Conservation (phyloP, 1,140 invertebrate genomes). For the Pteromalus puparum region DNA sequence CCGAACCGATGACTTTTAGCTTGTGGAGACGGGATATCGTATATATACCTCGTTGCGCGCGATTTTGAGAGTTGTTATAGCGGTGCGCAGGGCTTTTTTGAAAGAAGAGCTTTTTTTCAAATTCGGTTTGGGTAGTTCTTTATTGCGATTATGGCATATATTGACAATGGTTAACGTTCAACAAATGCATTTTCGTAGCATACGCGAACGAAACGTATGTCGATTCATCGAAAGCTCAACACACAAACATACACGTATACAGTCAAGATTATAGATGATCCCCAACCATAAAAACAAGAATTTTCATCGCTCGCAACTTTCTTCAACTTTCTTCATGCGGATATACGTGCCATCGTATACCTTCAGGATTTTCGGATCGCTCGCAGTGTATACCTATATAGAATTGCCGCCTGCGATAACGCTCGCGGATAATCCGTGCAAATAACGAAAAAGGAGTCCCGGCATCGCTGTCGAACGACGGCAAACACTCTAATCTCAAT, state of each 20-base stretch:
- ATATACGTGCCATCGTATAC: neutral
- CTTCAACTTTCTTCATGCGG: neutral
- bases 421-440: slow-evolving; percentile 54
- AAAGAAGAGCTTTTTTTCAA: too few species aligned
- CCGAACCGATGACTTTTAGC: neutral
- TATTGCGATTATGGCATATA: too few species aligned
- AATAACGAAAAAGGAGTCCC: slow-evolving; percentile 51
- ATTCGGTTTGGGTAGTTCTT: too few species aligned
- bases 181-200: too few species aligned
- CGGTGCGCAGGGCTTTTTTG: neutral
- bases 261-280: neutral
- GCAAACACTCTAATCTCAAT: slow-evolving; percentile 56
- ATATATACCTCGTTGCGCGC: neutral
- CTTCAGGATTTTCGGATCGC: slow-evolving; percentile 25
- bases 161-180: too few species aligned
- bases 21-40: neutral
- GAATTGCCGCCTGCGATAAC: slow-evolving; percentile 44
- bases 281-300: neutral
- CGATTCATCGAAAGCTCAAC: neutral
- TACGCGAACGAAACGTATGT: too few species aligned
- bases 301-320: slow-evolving; percentile 8
- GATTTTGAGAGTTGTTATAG: neutral
- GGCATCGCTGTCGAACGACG: slow-evolving; percentile 28
- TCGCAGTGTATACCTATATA: neutral
- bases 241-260: too few species aligned